Percentiles rank a stretch among this genome's conserved stretches.
Evolutionary conservation across 2,888 invertebrate genomes (phyloP).

Genomic region (Crioceris asparagi): DNA sequence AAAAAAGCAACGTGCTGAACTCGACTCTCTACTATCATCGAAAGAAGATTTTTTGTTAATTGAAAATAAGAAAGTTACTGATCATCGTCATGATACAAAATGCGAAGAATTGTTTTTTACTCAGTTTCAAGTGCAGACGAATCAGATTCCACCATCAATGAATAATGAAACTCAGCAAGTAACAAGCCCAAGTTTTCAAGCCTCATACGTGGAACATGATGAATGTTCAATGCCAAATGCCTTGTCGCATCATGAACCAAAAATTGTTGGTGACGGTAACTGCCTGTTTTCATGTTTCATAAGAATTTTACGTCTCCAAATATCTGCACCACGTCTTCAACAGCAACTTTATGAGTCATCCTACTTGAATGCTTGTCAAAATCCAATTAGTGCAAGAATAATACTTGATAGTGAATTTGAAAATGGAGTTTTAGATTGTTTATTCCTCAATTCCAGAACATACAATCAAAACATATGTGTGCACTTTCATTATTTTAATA

Average conservation of each 20-base stretch:
- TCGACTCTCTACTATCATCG: neutral
- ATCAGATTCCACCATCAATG: too few relatives aligned
- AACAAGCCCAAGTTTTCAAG: too few relatives aligned
- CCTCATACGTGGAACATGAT: neutral
- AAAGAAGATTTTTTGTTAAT: neutral
- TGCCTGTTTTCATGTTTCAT: slow-evolving; percentile 3
- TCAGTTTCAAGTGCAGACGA: too few relatives aligned
- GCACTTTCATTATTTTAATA: slow-evolving; percentile 1
- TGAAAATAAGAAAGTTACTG: neutral
- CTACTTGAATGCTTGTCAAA: neutral
- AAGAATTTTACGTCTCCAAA: slow-evolving; percentile 3
- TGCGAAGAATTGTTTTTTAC: too few relatives aligned
- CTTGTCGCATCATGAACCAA: slow-evolving; percentile 1
- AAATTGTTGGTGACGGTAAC: slow-evolving; percentile 3
- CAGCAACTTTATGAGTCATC: slow-evolving; percentile 1
- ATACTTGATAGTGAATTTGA: slow-evolving; percentile 1
- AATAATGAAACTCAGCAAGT: too few relatives aligned
- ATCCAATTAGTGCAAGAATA: neutral
- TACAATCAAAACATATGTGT: slow-evolving; percentile 7
- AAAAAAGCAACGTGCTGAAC: neutral
- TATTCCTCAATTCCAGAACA: slow-evolving; percentile 2
- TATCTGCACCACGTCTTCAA: neutral
- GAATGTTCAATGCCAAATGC: slow-evolving; percentile 1
- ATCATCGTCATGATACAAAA: too few relatives aligned
- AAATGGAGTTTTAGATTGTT: slow-evolving; percentile 3